Base-by-base conservation (phyloP, 1,140 invertebrate species). In the Mamestra configurata region DNA sequence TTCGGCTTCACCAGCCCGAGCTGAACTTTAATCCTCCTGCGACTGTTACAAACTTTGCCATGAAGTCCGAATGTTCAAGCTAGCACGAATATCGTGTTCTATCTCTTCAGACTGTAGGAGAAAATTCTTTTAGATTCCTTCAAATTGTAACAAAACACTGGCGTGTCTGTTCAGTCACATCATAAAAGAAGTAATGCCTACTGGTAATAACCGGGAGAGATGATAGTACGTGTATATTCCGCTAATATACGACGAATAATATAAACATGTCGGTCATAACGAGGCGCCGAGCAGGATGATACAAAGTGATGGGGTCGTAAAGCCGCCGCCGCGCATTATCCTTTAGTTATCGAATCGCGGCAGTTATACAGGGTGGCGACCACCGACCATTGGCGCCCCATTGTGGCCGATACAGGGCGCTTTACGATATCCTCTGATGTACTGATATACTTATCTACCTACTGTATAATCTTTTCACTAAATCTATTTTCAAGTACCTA, bases 361-460 rank as follows among this genome's bases (percentile, higher is more conserved):
- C 15, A n/a, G 59, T 31, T 27, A 15, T 7, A 24, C 24, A 13
- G 24, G 0, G 15, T 1, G 22, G 1, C 22, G 11, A 11, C 10
- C 10, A n/a, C 13, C 13, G 15, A 49, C 11, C 10, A 13, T 43
- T 1, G 24, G 59, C 13, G 55, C 20, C 35, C 35, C 40, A 43
- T 49, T 49, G 57, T 20, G 1, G 18, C 7, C 20, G 10, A 24
- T 13, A 20, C 5, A 7, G 55, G 55, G 4, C 22, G 15, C 59
- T 61, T 61, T 61, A 61, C 57, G 57, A 61, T 61, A 61, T n/a
- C 57, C 57, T 18, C 31, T n/a, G 31, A 61, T 15, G 8, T 31
- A 11, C 10, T 4, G 15, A 46, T 4, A 49, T 15, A 49, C 13
- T n/a, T 49, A 49, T 11, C 43, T 3, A 49, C 43, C 43, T 3